Evolutionary conservation across 2,113 vertebrate genomes (phyloP), one percentile per base, ranked within the genome.

Genomic region (Chaenogobius annularis): DNA sequence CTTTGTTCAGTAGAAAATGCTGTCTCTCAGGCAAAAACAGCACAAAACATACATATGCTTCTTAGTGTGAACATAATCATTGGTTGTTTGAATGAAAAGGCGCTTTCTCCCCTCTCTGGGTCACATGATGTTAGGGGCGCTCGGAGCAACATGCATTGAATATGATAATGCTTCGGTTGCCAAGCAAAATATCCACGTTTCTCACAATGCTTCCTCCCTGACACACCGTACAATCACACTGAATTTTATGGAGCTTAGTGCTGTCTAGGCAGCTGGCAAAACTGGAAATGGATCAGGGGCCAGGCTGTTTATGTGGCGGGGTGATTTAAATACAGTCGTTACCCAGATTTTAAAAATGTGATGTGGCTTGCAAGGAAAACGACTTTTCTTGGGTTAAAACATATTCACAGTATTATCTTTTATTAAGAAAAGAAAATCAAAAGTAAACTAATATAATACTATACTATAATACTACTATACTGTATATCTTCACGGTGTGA

Each of bases 131-230:
- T 62, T 77, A 81, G 69, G 83, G 74, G 70, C 77, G 72, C 69
- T 20, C 66, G 37, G 59, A 64, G 75, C 72, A 79, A 64, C 70
- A 79, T 78, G 73, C 70, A 74, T 66, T 67, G 72, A 84, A 83
- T 84, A 78, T 83, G 65, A 83, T 79, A 68, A 79, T 80, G 62
- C 40, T 72, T 82, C 80, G 72, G 75, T 83, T 87, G 82, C 84
- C 76, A 83, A 82, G 74, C 78, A 80, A 86, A 87, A 86, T 61
- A 78, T 69, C 44, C 17, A 12, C 55, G 66, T 77, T 81, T 75
- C 64, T 72, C 73, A 76, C 77, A 83, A 75, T 77, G 68, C 64
- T 43, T 48, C 72, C 69, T 86, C 66, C 69, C 61, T 59, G 73
- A 66, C 72, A 70, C 19, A 13, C 55, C 58, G 44, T 76, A 72